A percentile compares a stretch with the other conserved stretches of the same genome.
These are phyloP conservation scores for Apostichopus japonicus DNA, from an alignment of 35 echinoderm and acorn worm species.

Conservation along the genomic window DNA sequence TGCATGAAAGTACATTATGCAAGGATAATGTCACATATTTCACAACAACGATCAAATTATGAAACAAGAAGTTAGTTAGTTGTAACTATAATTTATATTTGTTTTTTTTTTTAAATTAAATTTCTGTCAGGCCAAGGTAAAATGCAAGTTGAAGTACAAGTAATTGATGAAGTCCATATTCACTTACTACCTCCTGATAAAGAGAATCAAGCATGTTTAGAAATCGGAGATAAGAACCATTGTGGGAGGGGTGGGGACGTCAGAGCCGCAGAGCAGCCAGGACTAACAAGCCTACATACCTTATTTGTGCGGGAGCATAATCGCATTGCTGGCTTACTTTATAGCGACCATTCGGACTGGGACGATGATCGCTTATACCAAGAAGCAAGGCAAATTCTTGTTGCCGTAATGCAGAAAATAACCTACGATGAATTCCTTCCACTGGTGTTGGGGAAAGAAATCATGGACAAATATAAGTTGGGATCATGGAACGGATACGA, in stretches of 20 bases:
- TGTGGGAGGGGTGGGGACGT: constrained; percentile 24
- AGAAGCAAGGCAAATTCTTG: background rate
- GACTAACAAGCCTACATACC: constrained; percentile 9
- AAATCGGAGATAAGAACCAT: background rate
- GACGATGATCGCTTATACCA: background rate
- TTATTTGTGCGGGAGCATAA: constrained; percentile 20
- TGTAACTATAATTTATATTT: too few relatives aligned
- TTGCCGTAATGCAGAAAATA: constrained; percentile 27
- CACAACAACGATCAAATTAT: too few relatives aligned
- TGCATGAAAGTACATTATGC: too few relatives aligned
- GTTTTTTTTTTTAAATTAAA: too few relatives aligned
- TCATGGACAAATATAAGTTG: constrained; percentile 5
- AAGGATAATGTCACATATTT: too few relatives aligned
- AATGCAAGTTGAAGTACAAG: background rate
- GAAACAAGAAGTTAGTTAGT: too few relatives aligned
- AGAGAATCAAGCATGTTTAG: background rate
- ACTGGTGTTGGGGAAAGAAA: background rate
- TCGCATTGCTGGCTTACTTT: background rate
- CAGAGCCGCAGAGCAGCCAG: constrained; percentile 16
- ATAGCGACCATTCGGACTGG: background rate
- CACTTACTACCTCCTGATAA: constrained; percentile 12
- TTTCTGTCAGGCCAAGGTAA: background rate
- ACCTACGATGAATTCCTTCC: constrained; percentile 16
- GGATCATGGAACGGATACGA: constrained; percentile 4
- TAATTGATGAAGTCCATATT: constrained; percentile 11